Evolutionary conservation across 2,797 vertebrate species (phyloP).

Genomic region (Macrochelys suwanniensis): DNA sequence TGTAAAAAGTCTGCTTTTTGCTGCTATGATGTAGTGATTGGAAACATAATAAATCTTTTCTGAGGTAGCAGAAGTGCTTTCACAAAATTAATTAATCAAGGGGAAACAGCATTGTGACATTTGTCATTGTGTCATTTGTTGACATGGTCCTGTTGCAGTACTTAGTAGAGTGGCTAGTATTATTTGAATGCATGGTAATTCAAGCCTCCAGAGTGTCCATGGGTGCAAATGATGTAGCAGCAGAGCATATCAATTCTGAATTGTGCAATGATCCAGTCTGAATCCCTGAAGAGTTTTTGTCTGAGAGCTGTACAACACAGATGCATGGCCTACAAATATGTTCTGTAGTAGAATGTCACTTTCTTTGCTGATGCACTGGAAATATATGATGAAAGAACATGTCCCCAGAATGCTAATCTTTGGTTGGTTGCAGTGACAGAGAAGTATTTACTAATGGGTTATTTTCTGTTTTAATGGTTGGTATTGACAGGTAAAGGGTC

Average conservation of each 20-base stretch:
- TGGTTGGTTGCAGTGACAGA: neutral
- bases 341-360: neutral
- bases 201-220: accelerated
- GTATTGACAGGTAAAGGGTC: neutral
- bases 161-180: neutral
- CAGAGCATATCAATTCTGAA: neutral
- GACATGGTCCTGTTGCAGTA: neutral
- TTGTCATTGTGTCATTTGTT: neutral
- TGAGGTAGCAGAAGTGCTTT: neutral
- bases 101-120: neutral
- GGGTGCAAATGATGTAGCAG: neutral
- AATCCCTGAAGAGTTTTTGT: neutral
- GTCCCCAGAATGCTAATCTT: neutral
- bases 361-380: neutral
- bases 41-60: neutral
- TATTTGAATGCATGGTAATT: neutral
- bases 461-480: neutral
- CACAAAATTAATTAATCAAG: neutral
- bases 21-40: neutral
- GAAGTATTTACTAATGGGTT: neutral
- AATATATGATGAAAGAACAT: neutral
- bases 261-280: neutral
- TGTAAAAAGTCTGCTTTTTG: neutral
- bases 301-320: neutral
- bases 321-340: neutral